phyloP scores from a whole-genome alignment of 2,888 invertebrate species.

The Apotomis turbidana region DNA sequence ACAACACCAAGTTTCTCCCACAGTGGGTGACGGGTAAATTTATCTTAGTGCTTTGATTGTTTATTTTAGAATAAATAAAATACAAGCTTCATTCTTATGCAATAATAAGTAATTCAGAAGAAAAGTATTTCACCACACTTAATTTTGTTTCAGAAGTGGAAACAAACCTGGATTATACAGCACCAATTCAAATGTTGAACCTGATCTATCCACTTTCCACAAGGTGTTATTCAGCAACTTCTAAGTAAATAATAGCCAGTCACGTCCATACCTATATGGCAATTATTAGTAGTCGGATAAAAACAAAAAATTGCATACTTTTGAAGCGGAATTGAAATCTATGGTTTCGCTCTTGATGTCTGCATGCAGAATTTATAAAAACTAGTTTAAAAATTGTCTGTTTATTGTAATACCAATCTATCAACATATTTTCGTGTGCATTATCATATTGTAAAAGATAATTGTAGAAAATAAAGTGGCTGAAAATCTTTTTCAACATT shows the following conservation, averaged over 20 bases:
- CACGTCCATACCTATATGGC: not conserved
- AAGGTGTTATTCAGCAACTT: constrained; percentile 86
- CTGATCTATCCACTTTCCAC: constrained; percentile 88
- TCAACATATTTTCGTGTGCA: constrained; percentile 20
- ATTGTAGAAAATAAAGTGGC: constrained; percentile 12
- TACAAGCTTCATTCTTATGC: no score
- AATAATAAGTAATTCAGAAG: not conserved
- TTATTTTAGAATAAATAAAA: no score
- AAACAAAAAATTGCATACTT: no score
- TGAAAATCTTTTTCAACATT: not conserved
- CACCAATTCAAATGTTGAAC: constrained; percentile 85
- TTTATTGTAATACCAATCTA: not conserved
- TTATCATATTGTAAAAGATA: constrained; percentile 8
- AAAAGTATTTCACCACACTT: not conserved
- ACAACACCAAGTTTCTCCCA: no score
- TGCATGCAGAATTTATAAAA: constrained; percentile 4
- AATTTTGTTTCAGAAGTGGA: constrained; percentile 62
- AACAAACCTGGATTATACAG: constrained; percentile 74
- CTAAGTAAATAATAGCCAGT: constrained; percentile 48
- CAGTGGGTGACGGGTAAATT: no score
- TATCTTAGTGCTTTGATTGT: no score
- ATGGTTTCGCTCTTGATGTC: no score
- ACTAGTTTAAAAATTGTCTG: not conserved
- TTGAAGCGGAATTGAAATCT: no score
- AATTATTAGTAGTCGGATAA: no score